Evolutionary conservation across 2,113 vertebrate genomes (phyloP).

Genomic region (Rallus limicola): DNA sequence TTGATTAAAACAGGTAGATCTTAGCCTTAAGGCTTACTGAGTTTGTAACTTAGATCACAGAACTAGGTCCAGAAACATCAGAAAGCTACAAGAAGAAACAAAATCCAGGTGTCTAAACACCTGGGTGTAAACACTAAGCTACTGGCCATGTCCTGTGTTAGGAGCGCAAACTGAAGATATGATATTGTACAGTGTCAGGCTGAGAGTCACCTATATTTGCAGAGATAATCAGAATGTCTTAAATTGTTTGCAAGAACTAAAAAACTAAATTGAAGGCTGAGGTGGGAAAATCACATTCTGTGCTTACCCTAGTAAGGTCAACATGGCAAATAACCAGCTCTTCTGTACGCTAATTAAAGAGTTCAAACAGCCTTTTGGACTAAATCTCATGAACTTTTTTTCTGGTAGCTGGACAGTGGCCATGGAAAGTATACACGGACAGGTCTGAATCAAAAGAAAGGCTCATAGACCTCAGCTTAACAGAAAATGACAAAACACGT

Average conservation of each 20-base stretch:
- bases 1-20: neutral
- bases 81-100: neutral
- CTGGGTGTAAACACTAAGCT: neutral
- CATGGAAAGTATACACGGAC: neutral
- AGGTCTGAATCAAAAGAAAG: neutral
- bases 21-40: neutral
- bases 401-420: neutral
- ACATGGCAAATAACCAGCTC: neutral
- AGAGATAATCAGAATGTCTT: neutral
- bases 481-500: neutral
- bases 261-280: neutral
- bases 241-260: neutral
- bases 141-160: neutral
- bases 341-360: neutral
- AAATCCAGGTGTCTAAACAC: neutral
- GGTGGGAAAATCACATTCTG: neutral
- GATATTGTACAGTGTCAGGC: fast-evolving
- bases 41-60: neutral
- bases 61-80: neutral
- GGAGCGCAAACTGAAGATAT: neutral
- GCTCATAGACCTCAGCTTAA: neutral
- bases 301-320: neutral
- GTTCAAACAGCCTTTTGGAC: neutral
- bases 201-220: neutral
- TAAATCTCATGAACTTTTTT: neutral